Base-by-base conservation (phyloP, 2,888 invertebrate genomes). In the Himalopsyche tibetana region DNA sequence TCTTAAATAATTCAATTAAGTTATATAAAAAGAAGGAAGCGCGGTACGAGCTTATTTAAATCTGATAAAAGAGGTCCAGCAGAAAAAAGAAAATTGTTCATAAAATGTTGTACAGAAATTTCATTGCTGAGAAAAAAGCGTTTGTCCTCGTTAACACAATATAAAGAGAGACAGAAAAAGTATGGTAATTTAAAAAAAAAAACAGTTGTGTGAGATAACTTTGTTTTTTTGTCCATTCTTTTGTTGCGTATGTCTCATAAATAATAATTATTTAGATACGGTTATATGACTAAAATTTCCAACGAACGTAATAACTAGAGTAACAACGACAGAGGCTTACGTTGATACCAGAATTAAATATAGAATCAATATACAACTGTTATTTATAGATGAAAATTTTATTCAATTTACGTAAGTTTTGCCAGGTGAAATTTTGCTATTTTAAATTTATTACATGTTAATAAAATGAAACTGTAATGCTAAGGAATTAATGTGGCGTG, bases 251-350 rank as follows among this genome's bases (percentile, higher is more conserved):
- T 15, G 36, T 11, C 36, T 74, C 74, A 74, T 74, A 74, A 74
- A 74, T 74, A 74, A 74, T 74, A 74, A 74, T 74, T 74, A 74
- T 74, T 74, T 74, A 74, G 74, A 36, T 74, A 74, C 15, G 15
- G 51, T 51, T 15, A 51, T 51, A 15, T 15, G 12, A 15, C 51
- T 15, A 5, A 51, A 51, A 51, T 51, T 51, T 51, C 15, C 15
- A 51, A 51, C 51, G 15, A 51, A 51, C 15, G 51, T 15, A 51
- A 51, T 15, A 51, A 51, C 51, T 51, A 51, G 15, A 51, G 15
- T 51, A 15, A 51, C 51, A 51, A 51, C 15, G 51, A 15, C 15
- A 15, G 51, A 51, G 15, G 5, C 4, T 51, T 5, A 51, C 15
- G 51, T 15, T 8, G 51, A 51, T 51, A 15, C 51, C 51, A 51